Base-by-base conservation (phyloP, 2,113 vertebrate species). In the Telmatochromis sp. region DNA sequence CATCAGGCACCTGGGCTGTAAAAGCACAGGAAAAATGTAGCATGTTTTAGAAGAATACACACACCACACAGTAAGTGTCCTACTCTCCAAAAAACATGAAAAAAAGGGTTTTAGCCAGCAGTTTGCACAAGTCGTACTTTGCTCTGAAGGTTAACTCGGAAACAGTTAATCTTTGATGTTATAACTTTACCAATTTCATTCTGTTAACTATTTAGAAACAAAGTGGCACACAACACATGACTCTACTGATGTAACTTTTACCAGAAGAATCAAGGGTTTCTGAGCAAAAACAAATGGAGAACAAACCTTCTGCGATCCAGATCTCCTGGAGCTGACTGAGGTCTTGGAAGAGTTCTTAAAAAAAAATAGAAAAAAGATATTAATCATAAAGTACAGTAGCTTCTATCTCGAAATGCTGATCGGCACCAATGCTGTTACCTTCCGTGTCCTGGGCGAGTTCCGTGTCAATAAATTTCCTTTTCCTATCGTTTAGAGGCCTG, bases 311-410 rank as follows among this genome's bases (percentile, higher is more conserved):
- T 89, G 98, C 98, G 88, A 99, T 97, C 98, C 98, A 99, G 96
- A 98, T 97, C 96, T 99, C 98, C 88, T 99, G 98, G 79, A 99
- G 97, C 94, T 98, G 98, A 95, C 98, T 98, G 92, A 99, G 98
- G 96, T 99, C 98, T 95, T 99, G 98, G 95, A 99, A 99, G 91
- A 99, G 97, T 93, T 99, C 98, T 99, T 84, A 14, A 89, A 54
- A 54, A 53, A 88, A 85, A 83, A n/a, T 21, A n/a, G 10, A 4
- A 14, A 37, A 58, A 31, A 50, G 4, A 81, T 5, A 21, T 12
- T 73, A 60, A 26, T 28, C 1, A 37, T 33, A 5, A 15, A 86
- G 45, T 8, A 2, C 0, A 33, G 4, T 33, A n/a, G 73, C 45
- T 78, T 51, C 45, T 4, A 51, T 51, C 17, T n/a, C 5, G 1